phyloP scores from a whole-genome alignment of 2,888 invertebrate genomes.

The Ormyrus nitidulus region DNA sequence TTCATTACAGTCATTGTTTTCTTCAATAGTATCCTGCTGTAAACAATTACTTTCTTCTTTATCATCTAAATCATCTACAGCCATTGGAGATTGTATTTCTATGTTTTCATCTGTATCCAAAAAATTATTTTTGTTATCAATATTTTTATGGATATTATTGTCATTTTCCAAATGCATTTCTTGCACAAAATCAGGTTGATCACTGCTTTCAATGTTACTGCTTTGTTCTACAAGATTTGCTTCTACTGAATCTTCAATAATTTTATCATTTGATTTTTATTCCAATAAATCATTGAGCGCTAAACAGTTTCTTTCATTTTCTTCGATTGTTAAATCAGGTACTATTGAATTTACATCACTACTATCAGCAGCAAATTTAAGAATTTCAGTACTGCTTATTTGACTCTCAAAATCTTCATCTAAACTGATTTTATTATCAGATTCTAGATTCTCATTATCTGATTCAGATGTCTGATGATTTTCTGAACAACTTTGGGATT shows the following conservation, averaged over 20 bases:
- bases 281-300: background rate
- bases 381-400: background rate
- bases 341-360: background rate
- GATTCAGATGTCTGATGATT: background rate
- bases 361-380: background rate
- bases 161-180: background rate
- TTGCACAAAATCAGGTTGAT: conserved; percentile 14
- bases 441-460: conserved; percentile 26
- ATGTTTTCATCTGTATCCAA: conserved; percentile 7
- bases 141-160: background rate
- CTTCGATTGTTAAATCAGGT: conserved; percentile 4
- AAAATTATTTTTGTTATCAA: background rate
- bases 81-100: conserved; percentile 1
- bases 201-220: background rate
- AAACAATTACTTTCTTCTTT: background rate
- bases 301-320: conserved; percentile 23
- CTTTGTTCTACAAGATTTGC: background rate
- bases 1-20: conserved; percentile 5
- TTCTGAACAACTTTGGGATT: conserved; percentile 62
- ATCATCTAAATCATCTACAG: conserved; percentile 2
- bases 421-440: background rate
- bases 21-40: background rate
- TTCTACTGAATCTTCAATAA: background rate
- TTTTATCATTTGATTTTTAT: conserved; percentile 8
- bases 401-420: background rate